Base-by-base conservation (phyloP, 2,888 invertebrate genomes). In the Sphaerophoria rueppellii region DNA sequence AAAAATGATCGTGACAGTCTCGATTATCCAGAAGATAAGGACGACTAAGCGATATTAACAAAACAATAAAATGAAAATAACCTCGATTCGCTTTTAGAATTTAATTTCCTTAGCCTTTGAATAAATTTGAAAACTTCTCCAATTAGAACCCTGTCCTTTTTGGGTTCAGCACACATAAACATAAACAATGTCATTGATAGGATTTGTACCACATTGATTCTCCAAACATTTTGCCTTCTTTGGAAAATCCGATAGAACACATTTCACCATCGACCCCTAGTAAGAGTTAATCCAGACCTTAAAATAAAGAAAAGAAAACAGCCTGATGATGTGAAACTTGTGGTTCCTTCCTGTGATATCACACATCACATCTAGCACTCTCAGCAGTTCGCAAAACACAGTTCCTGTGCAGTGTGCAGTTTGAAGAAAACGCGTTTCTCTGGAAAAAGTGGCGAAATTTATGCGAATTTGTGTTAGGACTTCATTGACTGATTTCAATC, bases 1-100 rank as follows among this genome's bases (percentile, higher is more conserved):
- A 90, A 90, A 87, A 86, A 88, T 48, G 87, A 86, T 43, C 65
- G 80, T 4, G 61, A 73, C 7, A 48, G 7, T 9, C 57, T 87
- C n/a, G 88, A 89, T 32, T 89, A 89, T 76, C 48, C 69, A 0
- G 76, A 71, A 11, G 46, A 11, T 7, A 9, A 57, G n/a, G 37
- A 58, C 14, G 43, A 58, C 40, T 0, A 24, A 24, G 24, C 24
- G 24, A 24, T 24, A 24, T 24, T 24, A 24, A 24, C 24, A 24
- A 24, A 24, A 24, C 1, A 24, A 24, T 24, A 24, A 24, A 24
- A 24, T 24, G 2, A 24, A 24, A 24, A 24, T 24, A 24, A 24
- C 24, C 24, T 24, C 24, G 24, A 2, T 24, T 24, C 2, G 24
- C 2, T 24, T 24, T 24, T 24, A 24, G 24, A 24, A 24, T 24